Conservation (phyloP, 1,140 invertebrate species). For the Drosophila cardini region DNA sequence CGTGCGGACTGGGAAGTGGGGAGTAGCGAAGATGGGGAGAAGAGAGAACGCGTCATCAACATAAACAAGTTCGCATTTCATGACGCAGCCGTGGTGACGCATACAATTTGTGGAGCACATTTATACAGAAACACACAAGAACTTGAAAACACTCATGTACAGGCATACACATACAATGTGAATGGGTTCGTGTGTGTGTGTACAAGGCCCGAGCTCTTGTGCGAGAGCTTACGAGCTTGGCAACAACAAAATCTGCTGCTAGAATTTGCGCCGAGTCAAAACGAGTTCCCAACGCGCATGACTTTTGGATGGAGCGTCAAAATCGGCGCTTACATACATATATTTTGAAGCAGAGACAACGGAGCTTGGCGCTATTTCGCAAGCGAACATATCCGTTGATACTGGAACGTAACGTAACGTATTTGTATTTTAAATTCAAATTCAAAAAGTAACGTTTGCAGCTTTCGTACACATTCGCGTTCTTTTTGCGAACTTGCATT, state of each 20-base stretch:
- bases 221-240: conserved; percentile 58
- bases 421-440: conserved; percentile 59
- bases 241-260: conserved; percentile 56
- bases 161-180: not conserved
- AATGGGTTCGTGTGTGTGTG: conserved; percentile 1
- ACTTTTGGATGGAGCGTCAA: conserved; percentile 19
- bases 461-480: conserved; percentile 9
- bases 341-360: conserved; percentile 32
- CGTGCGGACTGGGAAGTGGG: not conserved
- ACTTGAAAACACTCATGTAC: not conserved
- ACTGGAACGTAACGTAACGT: conserved; percentile 57
- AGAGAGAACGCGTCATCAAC: conserved; percentile 28
- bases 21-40: not conserved
- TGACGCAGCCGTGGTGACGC: conserved; percentile 57
- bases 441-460: conserved; percentile 66
- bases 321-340: conserved; percentile 4
- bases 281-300: conserved; percentile 38
- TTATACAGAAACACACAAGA: conserved; percentile 4
- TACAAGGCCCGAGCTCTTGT: conserved; percentile 29
- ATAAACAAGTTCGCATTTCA: conserved; percentile 35
- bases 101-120: conserved; percentile 22
- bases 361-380: conserved; percentile 45
- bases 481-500: not conserved
- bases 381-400: conserved; percentile 42
- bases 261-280: conserved; percentile 47